These are phyloP conservation scores for Manis pentadactyla DNA, from an alignment of 2,797 vertebrate species.

Conservation along the genomic window DNA sequence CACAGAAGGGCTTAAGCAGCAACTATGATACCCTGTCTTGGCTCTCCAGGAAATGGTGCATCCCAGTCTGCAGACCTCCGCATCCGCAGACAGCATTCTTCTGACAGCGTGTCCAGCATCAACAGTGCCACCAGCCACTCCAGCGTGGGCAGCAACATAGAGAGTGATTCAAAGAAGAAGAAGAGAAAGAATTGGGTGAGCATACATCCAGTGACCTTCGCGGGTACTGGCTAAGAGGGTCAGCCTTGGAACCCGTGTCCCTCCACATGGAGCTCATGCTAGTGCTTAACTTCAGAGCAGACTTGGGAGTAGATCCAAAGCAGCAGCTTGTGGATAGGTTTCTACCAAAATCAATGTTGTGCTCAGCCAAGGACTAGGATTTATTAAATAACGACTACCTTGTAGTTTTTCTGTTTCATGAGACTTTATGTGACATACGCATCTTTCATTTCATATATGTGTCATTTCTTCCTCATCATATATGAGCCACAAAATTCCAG, in stretches of 20 bases:
- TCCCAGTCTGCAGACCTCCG: conserved; percentile 93
- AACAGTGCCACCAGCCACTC: conserved; percentile 98
- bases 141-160: conserved; percentile 97
- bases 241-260: background rate
- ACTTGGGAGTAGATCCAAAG: background rate
- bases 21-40: background rate
- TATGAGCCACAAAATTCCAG: conserved; percentile 86
- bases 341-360: background rate
- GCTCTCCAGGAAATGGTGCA: conserved; percentile 78
- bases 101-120: conserved; percentile 97
- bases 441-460: conserved; percentile 72
- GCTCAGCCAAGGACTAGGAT: conserved; percentile 25
- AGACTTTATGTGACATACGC: conserved; percentile 63
- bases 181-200: conserved; percentile 99
- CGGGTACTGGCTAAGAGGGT: background rate
- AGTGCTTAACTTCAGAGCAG: background rate
- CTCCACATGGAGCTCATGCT: background rate
- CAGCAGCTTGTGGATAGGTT: background rate
- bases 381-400: background rate
- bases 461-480: conserved; percentile 77
- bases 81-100: conserved; percentile 97
- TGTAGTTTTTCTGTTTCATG: conserved; percentile 42
- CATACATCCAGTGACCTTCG: background rate
- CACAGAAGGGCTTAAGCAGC: background rate
- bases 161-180: conserved; percentile 95